Base-by-base conservation (phyloP, 2,113 vertebrate genomes). In the Galeopterus variegatus region DNA sequence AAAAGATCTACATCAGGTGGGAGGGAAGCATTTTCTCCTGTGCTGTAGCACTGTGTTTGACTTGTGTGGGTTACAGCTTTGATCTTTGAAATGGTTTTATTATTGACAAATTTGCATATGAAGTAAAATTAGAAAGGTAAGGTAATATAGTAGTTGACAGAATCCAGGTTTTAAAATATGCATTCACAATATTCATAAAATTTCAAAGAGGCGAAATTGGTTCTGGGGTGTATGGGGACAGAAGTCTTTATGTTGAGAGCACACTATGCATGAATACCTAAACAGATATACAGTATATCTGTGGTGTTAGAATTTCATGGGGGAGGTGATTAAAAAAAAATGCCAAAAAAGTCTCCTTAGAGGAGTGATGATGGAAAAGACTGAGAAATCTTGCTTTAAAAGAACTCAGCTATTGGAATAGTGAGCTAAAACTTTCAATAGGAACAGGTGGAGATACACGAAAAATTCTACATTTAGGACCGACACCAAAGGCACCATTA, bases 81-180 rank as follows among this genome's bases (percentile, higher is more conserved):
- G 9, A 13, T 79, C 28, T 96, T 83, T 84, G 54, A 80, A 90
- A 56, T 15, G 6, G 13, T 80, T 62, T 85, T 90, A 31, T 36
- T 85, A 17, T 90, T 58, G 80, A 50, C 23, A 73, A 2, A 80
- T 72, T 60, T 86, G 21, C 19, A 23, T 26, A 23, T 80, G 72
- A 85, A 90, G 54, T 85, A 72, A 64, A 70, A n/a, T 83, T 77
- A 89, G 70, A 84, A 83, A 69, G 24, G 21, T 86, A 64, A 48
- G 33, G 70, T 88, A 19, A 58, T 81, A 19, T 60, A 54, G 24
- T 60, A 54, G 12, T 84, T 77, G 79, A 48, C 80, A 50, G 50
- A 75, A 73, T 33, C 62, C 41, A 73, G 36, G 48, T 48, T 75
- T 94, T 67, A 58, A 88, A 79, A 33, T 33, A 24, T 10, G 13